These are phyloP conservation scores for Machimus atricapillus DNA, from an alignment of 2,888 invertebrate genomes.

Conservation along the genomic window DNA sequence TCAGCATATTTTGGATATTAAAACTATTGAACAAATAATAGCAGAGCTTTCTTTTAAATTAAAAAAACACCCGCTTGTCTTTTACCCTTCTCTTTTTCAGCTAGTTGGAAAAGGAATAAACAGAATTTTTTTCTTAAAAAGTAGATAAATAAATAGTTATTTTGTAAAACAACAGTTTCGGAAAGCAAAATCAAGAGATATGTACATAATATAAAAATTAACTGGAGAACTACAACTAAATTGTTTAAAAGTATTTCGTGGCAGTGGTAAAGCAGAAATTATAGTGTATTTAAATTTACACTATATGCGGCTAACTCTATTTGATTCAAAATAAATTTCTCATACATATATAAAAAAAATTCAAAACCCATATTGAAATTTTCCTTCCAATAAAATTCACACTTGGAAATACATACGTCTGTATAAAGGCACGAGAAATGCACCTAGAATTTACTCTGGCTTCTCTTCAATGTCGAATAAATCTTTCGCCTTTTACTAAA, in stretches of 20 bases:
- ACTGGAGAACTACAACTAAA: too few species aligned
- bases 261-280: too few species aligned
- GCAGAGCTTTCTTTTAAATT: too few species aligned
- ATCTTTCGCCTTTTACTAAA: conserved; percentile 48
- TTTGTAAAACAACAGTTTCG: too few species aligned
- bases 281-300: too few species aligned
- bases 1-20: neutral
- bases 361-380: neutral
- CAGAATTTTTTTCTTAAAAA: too few species aligned
- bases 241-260: too few species aligned
- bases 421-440: neutral
- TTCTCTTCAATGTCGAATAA: conserved; percentile 45
- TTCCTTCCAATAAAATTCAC: neutral
- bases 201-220: too few species aligned
- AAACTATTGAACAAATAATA: neutral
- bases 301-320: too few species aligned
- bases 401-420: neutral
- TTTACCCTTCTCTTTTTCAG: neutral
- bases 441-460: neutral
- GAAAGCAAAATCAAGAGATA: too few species aligned
- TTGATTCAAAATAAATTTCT: neutral
- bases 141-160: too few species aligned
- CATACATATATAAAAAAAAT: neutral
- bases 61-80: neutral
- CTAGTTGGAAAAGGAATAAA: too few species aligned